Conservation (phyloP, 2,113 vertebrate species). For the Arenaria interpres region DNA sequence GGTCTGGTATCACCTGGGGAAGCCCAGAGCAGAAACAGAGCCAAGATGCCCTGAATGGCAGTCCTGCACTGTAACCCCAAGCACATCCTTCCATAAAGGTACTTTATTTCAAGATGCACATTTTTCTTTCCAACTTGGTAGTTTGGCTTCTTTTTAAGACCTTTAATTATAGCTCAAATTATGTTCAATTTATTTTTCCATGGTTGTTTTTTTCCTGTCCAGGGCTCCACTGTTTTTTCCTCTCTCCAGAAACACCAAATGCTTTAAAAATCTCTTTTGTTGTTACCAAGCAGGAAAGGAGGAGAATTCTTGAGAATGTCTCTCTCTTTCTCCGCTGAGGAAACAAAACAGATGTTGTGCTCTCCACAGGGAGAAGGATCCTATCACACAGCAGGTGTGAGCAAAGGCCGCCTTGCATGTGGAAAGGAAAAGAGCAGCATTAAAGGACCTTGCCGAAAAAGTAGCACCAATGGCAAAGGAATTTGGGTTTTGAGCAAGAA, state of each 20-base stretch:
- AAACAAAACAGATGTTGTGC: conserved; percentile 44
- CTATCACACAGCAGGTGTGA: conserved; percentile 38
- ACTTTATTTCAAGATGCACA: background rate
- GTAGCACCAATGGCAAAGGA: background rate
- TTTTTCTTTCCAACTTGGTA: conserved; percentile 7
- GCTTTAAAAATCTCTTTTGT: conserved; percentile 22
- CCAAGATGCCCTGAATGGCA: background rate
- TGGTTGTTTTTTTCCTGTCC: conserved; percentile 5
- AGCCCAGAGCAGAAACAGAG: background rate
- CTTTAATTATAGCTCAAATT: conserved; percentile 48
- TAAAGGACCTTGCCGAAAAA: conserved; percentile 3
- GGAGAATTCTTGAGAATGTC: background rate
- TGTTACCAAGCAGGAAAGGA: conserved; percentile 26
- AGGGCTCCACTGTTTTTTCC: background rate
- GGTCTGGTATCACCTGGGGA: background rate
- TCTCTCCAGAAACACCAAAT: conserved; percentile 35
- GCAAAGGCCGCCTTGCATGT: background rate
- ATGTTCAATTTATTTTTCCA: conserved; percentile 43
- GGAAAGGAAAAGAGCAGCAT: background rate
- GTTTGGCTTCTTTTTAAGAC: conserved; percentile 6
- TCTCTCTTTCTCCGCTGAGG: background rate
- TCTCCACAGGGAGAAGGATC: conserved; percentile 27
- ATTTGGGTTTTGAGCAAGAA: background rate
- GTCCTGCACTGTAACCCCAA: background rate
- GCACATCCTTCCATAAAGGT: conserved; percentile 10